Conservation (phyloP, 2,113 vertebrate genomes). For the Sorex araneus region DNA sequence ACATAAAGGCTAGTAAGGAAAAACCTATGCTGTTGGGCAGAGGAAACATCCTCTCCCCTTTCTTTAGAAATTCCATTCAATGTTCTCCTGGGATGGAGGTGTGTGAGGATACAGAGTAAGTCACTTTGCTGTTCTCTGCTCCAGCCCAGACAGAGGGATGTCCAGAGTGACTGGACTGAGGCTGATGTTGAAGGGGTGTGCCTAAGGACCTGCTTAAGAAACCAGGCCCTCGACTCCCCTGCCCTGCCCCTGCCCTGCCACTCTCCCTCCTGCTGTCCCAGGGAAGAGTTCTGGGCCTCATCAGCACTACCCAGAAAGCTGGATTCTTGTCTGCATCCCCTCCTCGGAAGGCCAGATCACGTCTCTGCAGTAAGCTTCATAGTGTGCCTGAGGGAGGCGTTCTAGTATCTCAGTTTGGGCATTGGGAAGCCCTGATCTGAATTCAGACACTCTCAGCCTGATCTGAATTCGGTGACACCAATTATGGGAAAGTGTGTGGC, state of each 20-base stretch:
- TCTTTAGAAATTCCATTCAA: not conserved
- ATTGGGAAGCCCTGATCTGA: not conserved
- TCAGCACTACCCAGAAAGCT: not conserved
- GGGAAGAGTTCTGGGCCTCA: not conserved
- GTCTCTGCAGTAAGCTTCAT: not conserved
- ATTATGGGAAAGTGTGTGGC: not conserved
- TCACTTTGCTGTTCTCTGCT: not conserved
- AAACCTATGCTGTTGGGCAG: not conserved
- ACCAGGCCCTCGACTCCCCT: not conserved
- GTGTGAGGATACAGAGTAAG: not conserved
- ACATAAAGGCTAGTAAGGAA: not conserved
- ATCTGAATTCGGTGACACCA: not conserved
- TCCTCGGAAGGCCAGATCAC: not conserved
- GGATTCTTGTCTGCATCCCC: not conserved
- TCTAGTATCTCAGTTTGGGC: not conserved
- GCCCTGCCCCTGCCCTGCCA: not conserved
- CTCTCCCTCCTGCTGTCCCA: not conserved
- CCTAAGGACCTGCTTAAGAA: not conserved
- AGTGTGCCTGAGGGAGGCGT: not conserved
- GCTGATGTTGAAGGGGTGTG: not conserved
- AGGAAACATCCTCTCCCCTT: not conserved
- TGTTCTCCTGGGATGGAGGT: not conserved
- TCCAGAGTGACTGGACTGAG: not conserved
- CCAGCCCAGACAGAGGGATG: not conserved
- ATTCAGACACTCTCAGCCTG: not conserved